Conservation (phyloP, 2,888 invertebrate genomes). For the Aphidoletes aphidimyza region DNA sequence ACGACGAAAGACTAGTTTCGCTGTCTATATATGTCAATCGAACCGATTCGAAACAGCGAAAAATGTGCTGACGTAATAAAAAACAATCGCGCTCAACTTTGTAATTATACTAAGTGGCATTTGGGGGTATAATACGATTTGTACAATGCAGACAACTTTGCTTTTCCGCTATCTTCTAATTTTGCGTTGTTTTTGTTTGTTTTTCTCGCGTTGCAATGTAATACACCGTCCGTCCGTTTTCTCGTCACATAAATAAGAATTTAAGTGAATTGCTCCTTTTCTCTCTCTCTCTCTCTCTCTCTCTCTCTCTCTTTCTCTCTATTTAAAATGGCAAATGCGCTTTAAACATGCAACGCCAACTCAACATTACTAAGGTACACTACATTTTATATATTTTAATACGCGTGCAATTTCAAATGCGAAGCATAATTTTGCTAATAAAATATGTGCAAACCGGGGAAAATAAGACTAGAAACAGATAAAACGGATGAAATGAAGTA, state of each 20-base stretch:
- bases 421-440: constrained; percentile 31
- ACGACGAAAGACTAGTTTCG: background rate
- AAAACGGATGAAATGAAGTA: background rate
- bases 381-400: too few relatives aligned
- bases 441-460: constrained; percentile 21
- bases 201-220: background rate
- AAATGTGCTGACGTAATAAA: constrained; percentile 42
- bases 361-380: constrained; percentile 4
- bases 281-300: background rate
- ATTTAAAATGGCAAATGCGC: constrained; percentile 14
- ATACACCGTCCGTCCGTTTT: constrained; percentile 14
- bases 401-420: constrained; percentile 32
- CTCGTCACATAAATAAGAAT: constrained; percentile 45
- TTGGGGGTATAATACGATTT: background rate
- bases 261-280: constrained; percentile 39
- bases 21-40: too few relatives aligned
- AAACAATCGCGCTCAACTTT: constrained; percentile 21
- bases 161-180: background rate
- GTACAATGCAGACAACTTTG: background rate
- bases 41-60: too few relatives aligned
- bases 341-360: constrained; percentile 53
- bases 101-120: constrained; percentile 51
- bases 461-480: background rate
- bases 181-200: background rate
- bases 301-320: background rate